A percentile compares a stretch with the other conserved stretches of the same genome.
These are phyloP conservation scores for Eristalis tenax DNA, from an alignment of 2,888 invertebrate species.

Conservation along the genomic window DNA sequence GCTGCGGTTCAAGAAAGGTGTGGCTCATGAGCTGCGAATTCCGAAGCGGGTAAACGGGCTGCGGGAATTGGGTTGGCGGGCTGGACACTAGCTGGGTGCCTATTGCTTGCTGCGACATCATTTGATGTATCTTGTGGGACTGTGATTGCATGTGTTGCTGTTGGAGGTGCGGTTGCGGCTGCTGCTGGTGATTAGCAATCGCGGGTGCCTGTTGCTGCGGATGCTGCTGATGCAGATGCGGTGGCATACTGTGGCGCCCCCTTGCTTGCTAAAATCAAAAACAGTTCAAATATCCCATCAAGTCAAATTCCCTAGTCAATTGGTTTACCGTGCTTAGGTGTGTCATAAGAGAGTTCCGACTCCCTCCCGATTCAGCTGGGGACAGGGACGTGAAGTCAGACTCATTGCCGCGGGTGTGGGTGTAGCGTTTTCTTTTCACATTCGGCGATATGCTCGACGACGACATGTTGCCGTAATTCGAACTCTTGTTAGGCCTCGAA, in stretches of 20 bases:
- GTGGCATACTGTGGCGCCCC: constrained; percentile 73
- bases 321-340: constrained; percentile 81
- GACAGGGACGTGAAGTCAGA: constrained; percentile 86
- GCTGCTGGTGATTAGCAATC: constrained; percentile 73
- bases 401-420: constrained; percentile 78
- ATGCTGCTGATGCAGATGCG: constrained; percentile 74
- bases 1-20: constrained; percentile 82
- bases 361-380: constrained; percentile 85
- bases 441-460: constrained; percentile 78
- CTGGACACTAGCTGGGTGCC: constrained; percentile 73
- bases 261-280: constrained; percentile 77
- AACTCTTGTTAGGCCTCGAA: constrained; percentile 72
- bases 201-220: constrained; percentile 69
- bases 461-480: constrained; percentile 78
- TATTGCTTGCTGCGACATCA: constrained; percentile 56
- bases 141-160: constrained; percentile 61
- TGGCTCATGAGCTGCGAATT: constrained; percentile 76
- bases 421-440: constrained; percentile 79
- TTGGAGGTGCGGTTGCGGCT: constrained; percentile 73
- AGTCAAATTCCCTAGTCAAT: no score
- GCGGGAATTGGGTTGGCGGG: constrained; percentile 81
- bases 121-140: constrained; percentile 57
- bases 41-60: constrained; percentile 82
- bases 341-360: constrained; percentile 83
- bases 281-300: background rate